Conservation (phyloP, 2,797 vertebrate species). For the Gambelia wislizenii region DNA sequence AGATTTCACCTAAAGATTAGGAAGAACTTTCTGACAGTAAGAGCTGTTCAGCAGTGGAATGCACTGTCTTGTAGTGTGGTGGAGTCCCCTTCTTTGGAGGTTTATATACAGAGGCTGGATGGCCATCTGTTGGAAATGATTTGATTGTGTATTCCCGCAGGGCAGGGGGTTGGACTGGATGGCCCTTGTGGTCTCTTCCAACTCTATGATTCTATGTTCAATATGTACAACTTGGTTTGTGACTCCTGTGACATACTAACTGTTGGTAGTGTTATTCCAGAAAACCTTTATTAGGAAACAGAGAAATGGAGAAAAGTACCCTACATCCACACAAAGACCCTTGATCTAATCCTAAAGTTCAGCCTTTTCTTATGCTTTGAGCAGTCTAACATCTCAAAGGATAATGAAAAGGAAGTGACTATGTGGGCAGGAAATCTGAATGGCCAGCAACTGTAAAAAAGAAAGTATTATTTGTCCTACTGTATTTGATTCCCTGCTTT, state of each 20-base stretch:
- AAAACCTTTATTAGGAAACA: constrained; percentile 63
- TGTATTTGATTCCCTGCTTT: constrained; percentile 71
- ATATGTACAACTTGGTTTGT: constrained; percentile 61
- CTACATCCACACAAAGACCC: too few relatives aligned
- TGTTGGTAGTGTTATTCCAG: constrained; percentile 60
- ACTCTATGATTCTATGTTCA: too few relatives aligned
- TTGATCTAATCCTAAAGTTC: constrained; percentile 67
- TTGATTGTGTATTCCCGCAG: too few relatives aligned
- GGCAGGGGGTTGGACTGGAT: too few relatives aligned
- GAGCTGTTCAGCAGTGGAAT: too few relatives aligned
- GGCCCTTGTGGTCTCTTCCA: too few relatives aligned
- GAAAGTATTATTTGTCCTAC: constrained; percentile 74
- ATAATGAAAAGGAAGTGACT: constrained; percentile 74
- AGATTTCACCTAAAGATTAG: too few relatives aligned
- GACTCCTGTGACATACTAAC: constrained; percentile 46
- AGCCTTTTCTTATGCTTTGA: constrained; percentile 72
- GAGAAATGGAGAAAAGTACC: constrained; percentile 52
- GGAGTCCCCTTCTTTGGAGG: too few relatives aligned
- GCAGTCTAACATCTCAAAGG: constrained; percentile 70
- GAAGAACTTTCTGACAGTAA: too few relatives aligned
- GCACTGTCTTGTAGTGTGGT: too few relatives aligned
- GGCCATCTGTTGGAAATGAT: too few relatives aligned
- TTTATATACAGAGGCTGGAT: too few relatives aligned
- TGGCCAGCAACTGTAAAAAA: constrained; percentile 67
- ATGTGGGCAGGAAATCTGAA: constrained; percentile 74